Evolutionary conservation across 1,140 invertebrate genomes (phyloP).

Genomic region (Cylas formicarius): DNA sequence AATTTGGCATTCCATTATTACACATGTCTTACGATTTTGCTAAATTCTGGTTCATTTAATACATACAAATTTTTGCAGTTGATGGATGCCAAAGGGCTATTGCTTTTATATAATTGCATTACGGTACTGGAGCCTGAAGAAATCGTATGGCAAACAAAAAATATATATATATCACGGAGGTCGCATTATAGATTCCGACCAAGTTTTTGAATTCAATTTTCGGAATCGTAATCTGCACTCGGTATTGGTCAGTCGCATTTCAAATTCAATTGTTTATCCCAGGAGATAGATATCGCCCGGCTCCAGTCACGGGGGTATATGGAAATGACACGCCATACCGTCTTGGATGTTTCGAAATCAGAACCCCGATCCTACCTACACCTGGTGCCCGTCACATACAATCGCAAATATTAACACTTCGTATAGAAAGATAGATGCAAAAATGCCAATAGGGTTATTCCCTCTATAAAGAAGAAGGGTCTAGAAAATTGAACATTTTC

Average conservation of each 20-base stretch:
- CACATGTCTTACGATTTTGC: too few relatives aligned
- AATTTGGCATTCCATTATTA: too few relatives aligned
- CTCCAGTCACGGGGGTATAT: constrained; percentile 36
- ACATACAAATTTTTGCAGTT: too few relatives aligned
- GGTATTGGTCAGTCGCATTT: constrained; percentile 42
- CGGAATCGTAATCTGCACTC: constrained; percentile 39
- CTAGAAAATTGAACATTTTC: too few relatives aligned
- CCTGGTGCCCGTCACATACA: constrained; percentile 32
- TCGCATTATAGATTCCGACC: constrained; percentile 42
- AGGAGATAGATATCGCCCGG: constrained; percentile 37
- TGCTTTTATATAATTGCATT: too few relatives aligned
- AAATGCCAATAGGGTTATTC: too few relatives aligned
- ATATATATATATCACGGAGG: constrained; percentile 37
- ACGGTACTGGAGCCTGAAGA: constrained; percentile 9
- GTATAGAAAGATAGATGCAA: constrained; percentile 6
- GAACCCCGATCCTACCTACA: too few relatives aligned
- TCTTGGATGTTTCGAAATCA: constrained; percentile 40
- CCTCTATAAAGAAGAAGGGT: too few relatives aligned
- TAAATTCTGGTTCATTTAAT: too few relatives aligned
- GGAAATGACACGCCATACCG: constrained; percentile 31
- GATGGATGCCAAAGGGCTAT: too few relatives aligned
- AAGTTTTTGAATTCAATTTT: constrained; percentile 45
- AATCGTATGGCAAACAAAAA: constrained; percentile 32
- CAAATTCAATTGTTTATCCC: constrained; percentile 43
- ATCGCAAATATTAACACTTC: constrained; percentile 36